A percentile compares a stretch with the other conserved stretches of the same genome.
These are phyloP conservation scores for Pogonus chalceus DNA, from an alignment of 1,140 invertebrate species.

Conservation along the genomic window DNA sequence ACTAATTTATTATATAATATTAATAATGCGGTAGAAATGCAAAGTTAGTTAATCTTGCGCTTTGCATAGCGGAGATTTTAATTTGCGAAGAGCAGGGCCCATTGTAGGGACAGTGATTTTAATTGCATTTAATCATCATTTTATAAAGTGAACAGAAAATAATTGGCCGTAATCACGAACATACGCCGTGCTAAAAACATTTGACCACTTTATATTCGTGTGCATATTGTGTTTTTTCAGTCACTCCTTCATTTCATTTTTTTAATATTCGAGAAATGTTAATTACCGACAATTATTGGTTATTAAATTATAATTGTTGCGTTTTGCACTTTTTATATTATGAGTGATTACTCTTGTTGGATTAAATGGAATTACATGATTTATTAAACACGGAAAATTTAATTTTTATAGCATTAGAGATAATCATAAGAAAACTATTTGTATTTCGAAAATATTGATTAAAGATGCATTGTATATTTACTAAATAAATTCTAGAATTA, in stretches of 20 bases:
- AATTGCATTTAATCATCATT: conserved; percentile 15
- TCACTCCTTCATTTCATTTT: neutral
- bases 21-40: too few species aligned
- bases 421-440: too few species aligned
- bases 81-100: neutral
- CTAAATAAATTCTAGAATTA: too few species aligned
- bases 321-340: too few species aligned
- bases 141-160: conserved; percentile 15
- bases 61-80: neutral
- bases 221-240: neutral
- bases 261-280: neutral
- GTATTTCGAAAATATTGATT: too few species aligned
- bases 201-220: neutral
- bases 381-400: too few species aligned
- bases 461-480: too few species aligned
- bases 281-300: neutral
- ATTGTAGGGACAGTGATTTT: conserved; percentile 12
- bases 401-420: too few species aligned
- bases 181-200: neutral
- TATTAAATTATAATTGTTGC: neutral
- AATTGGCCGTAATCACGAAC: conserved; percentile 11
- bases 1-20: too few species aligned
- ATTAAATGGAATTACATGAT: too few species aligned
- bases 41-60: too few species aligned
- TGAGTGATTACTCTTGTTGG: too few species aligned